These are phyloP conservation scores for Schizaphis graminum DNA, from an alignment of 2,888 invertebrate genomes.

Conservation along the genomic window DNA sequence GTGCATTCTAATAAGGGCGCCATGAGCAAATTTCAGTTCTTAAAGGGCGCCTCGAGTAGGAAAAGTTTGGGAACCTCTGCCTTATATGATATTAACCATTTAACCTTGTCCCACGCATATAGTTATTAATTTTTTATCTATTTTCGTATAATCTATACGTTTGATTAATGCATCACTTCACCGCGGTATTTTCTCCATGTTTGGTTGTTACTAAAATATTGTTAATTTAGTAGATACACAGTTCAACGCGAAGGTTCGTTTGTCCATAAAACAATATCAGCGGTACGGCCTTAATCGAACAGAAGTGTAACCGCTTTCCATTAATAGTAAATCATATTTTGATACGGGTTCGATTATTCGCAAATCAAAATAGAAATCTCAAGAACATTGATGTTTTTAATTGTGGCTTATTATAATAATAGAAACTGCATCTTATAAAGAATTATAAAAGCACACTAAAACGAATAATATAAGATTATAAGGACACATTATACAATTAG, in stretches of 20 bases:
- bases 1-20: too few relatives aligned
- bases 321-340: slow-evolving; percentile 15
- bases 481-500: background rate
- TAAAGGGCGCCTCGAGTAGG: too few relatives aligned
- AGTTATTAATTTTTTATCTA: background rate
- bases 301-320: slow-evolving; percentile 58
- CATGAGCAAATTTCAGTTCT: too few relatives aligned
- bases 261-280: slow-evolving; percentile 35
- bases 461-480: background rate
- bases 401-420: background rate
- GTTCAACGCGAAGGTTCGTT: slow-evolving; percentile 25
- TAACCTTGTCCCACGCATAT: background rate
- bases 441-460: background rate
- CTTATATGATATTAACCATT: background rate
- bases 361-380: slow-evolving; percentile 42
- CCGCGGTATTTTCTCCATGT: slow-evolving; percentile 18
- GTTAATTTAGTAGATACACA: background rate
- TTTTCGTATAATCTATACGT: background rate
- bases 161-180: background rate
- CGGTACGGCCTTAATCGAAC: slow-evolving; percentile 36
- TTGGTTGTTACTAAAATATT: slow-evolving; percentile 26
- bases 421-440: background rate
- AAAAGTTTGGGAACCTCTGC: too few relatives aligned
- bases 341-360: slow-evolving; percentile 39
- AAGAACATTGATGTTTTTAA: slow-evolving; percentile 14